Base-by-base conservation (phyloP, 2,888 invertebrate species). In the Capitulum mitella region DNA sequence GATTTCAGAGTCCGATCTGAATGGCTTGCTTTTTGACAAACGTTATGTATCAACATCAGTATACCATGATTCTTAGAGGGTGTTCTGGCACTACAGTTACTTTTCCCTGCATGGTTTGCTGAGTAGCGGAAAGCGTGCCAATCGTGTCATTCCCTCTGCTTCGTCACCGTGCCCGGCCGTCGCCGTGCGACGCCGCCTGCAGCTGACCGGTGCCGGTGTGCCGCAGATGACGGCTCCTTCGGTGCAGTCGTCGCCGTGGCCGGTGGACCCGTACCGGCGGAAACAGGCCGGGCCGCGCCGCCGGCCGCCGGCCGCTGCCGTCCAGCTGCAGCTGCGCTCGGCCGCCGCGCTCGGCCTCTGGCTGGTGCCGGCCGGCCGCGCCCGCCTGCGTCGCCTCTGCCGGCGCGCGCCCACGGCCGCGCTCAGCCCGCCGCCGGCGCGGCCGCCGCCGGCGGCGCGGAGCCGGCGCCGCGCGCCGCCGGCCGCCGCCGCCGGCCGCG, bases 181-280 rank as follows among this genome's bases (percentile, higher is more conserved):
- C n/a, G n/a, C n/a, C n/a, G n/a, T n/a, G n/a, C n/a, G n/a, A n/a
- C n/a, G n/a, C n/a, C n/a, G n/a, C n/a, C n/a, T n/a, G n/a, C n/a
- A n/a, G n/a, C n/a, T n/a, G n/a, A n/a, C n/a, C n/a, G n/a, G n/a
- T n/a, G n/a, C n/a, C n/a, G n/a, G 58, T 70, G 16, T 34, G 1
- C 26, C 26, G 37, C 70, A 70, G 70, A 70, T 12, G 70, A 70
- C 70, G 37, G 70, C 37, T 70, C 70, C 19, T n/a, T 70, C 70
- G 12, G 70, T 70, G 5, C 70, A 70, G 40, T 70, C 70, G 37
- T 70, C 70, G 19, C 70, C 70, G 37, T 70, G 70, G 70, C 70
- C 70, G 70, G 70, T 70, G 70, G 70, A 70, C 40, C 70, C 70
- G 26, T 70, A 70, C 70, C 70, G 70, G 70, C 70, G 70, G 70